Base-by-base conservation (phyloP, 2,797 vertebrate species). In the Gambelia wislizenii region DNA sequence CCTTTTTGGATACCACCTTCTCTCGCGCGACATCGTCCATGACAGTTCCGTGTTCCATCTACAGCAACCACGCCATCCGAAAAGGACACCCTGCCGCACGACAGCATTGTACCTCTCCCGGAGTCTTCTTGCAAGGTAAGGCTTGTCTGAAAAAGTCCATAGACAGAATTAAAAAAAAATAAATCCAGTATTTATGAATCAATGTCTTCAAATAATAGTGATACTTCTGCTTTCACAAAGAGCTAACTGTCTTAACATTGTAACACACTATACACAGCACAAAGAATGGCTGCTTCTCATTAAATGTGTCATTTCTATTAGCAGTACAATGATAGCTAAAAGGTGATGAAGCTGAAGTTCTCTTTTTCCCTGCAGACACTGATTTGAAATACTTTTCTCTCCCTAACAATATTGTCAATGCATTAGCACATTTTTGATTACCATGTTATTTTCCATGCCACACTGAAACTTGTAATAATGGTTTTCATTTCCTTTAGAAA, bases 401-500 rank as follows among this genome's bases (percentile, higher is more conserved):
- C n/a, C 79, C 36, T 79, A 36, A 87, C 44, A 49, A 1, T 88
- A 69, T 86, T 69, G 89, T 52, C 85, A 80, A 91, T 89, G n/a
- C n/a, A 91, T 72, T 77, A 81, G 89, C 36, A 30, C 9, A 20
- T 89, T 90, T 94, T 93, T 92, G 47, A 69, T 86, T 67, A 86
- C 27, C 7, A 16, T 30, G 36, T 6, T 64, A n/a, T 33, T 64
- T 82, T 92, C 61, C 84, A 56, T 70, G 13, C 9, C 87, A 67
- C 33, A 33, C 0, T 81, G 59, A 90, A 86, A 91, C 42, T 91
- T 86, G 72, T 39, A 93, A 87, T 67, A 69, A 84, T 39, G 86
- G 44, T 89, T 95, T 90, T 70, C 91, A 10, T 42, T 92, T 93
- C 79, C 67, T 89, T 86, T 83, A 74, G 86, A 93, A 92, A 89